Base-by-base conservation (phyloP, 2,888 invertebrate species). In the Hydrotaea cyrtoneurina region DNA sequence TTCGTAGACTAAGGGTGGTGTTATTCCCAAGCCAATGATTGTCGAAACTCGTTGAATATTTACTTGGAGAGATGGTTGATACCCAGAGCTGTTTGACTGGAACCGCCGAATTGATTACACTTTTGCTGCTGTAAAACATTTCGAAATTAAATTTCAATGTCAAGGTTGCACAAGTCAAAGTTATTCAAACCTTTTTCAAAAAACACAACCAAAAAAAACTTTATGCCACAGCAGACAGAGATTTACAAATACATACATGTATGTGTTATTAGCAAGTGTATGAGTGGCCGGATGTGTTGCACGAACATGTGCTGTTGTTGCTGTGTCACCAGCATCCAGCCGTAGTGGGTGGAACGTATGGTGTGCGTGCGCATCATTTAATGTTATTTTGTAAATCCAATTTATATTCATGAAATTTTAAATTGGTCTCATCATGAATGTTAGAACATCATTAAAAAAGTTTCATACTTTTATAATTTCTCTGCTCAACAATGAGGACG, bases 381-480 rank as follows among this genome's bases (percentile, higher is more conserved):
- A 79, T 81, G 75, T 66, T 79, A 69, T 79, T 85, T 85, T 69
- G 53, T 50, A 80, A 81, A 86, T 86, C 86, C 86, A 86, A 86
- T 86, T 86, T 86, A 86, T 86, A 86, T 86, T 86, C 86, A 86
- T 86, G 86, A 86, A 86, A 86, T 86, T 86, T 86, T 86, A 86
- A 86, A 86, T 86, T 86, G 86, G 85, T 76, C 85, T 76, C 86
- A 83, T 86, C 83, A 83, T 83, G 66, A 76, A 50, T 79, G 78
- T 76, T 78, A 77, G 81, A 85, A 79, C 76, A 75, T 77, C 79
- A 79, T 82, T 79, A 46, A 50, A 69, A 57, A 72, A 57, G 39
- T 66, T 66, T 66, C 66, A 39, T 43, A 66, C 39, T 66, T 66
- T 66, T 43, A 43, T 66, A 39, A 66, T 66, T 59, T 59, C 59